phyloP scores from a whole-genome alignment of 2,797 vertebrate genomes.

The Mormyrops attenuatus region DNA sequence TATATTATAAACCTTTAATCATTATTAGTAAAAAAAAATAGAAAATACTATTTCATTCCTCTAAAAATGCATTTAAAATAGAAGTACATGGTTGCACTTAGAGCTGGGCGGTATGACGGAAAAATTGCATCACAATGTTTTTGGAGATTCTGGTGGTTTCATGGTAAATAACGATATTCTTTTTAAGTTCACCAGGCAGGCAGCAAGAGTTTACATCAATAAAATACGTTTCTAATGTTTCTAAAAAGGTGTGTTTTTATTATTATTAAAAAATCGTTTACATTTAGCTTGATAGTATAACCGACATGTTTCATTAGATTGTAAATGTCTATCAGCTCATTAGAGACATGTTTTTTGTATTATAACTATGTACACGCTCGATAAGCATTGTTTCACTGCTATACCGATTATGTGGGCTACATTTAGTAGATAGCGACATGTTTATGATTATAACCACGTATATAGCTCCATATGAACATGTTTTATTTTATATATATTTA shows the following conservation, averaged over 20 bases:
- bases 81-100: background rate
- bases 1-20: background rate
- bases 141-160: background rate
- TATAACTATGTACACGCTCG: background rate
- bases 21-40: background rate
- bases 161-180: background rate
- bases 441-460: background rate
- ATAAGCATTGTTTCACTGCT: background rate
- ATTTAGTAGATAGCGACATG: background rate
- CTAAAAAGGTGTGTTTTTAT: background rate
- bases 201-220: background rate
- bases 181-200: background rate
- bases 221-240: background rate
- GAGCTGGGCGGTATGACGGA: background rate
- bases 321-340: background rate
- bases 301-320: background rate
- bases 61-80: background rate
- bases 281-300: background rate
- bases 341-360: background rate
- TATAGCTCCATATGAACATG: background rate
- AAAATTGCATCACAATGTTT: background rate
- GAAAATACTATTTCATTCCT: background rate
- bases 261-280: background rate
- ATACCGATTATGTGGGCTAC: background rate
- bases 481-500: background rate